phyloP scores from a whole-genome alignment of 2,888 invertebrate genomes.

The Diarsia brunnea region DNA sequence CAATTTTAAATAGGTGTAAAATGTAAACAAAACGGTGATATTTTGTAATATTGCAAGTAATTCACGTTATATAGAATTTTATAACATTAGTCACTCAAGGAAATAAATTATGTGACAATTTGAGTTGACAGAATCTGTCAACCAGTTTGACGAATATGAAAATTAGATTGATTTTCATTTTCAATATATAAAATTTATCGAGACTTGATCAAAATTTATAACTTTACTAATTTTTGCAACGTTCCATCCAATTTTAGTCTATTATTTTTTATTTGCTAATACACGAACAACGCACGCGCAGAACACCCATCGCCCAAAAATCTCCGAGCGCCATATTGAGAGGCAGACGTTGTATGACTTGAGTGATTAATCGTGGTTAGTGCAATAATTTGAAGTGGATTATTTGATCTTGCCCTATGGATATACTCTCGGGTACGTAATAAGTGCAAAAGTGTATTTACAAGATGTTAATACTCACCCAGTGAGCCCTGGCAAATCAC shows the following conservation, averaged over 20 bases:
- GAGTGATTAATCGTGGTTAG: constrained; percentile 90
- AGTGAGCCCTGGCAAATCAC: constrained; percentile 81
- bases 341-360: constrained; percentile 93
- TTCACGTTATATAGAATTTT: not conserved
- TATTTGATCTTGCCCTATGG: constrained; percentile 91
- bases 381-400: constrained; percentile 90
- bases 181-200: constrained; percentile 72
- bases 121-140: constrained; percentile 80
- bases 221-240: constrained; percentile 71
- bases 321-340: constrained; percentile 94
- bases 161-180: constrained; percentile 81
- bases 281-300: constrained; percentile 90
- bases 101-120: constrained; percentile 63
- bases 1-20: not conserved
- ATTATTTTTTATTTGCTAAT: constrained; percentile 84
- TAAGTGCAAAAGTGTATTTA: constrained; percentile 81
- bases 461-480: constrained; percentile 75
- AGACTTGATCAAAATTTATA: constrained; percentile 69
- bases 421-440: constrained; percentile 91
- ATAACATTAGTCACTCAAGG: constrained; percentile 31
- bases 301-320: constrained; percentile 90
- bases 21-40: not conserved
- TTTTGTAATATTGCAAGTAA: not conserved
- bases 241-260: constrained; percentile 74
- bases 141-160: constrained; percentile 84